Evolutionary conservation across 2,113 vertebrate genomes (phyloP), one percentile per base, ranked within the genome.

Genomic region (Scolopax mira): DNA sequence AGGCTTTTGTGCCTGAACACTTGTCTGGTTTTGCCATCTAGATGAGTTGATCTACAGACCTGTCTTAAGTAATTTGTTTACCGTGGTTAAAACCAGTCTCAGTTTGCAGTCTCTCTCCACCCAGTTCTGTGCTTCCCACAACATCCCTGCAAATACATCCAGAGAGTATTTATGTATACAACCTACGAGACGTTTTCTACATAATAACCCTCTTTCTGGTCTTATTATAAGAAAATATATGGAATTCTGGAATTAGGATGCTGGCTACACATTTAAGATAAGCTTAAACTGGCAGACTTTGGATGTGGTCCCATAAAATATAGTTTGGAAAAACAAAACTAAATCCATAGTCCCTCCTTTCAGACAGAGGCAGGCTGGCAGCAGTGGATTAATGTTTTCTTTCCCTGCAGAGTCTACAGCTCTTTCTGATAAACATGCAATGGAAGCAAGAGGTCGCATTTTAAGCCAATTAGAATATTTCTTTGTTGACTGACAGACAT

Each of bases 111-210:
- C 49, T 46, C 64, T 48, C 28, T 33, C 13, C 49, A 12, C 6
- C 12, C 25, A 28, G 51, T 9, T 13, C 48, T 39, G 4, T 3
- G 13, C 11, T 79, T 48, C 3, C n/a, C 74, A 13, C 69, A 15
- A 5, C 1, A 16, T 16, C 25, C 27, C 75, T 48, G 51, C 60
- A 31, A 80, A 60, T 1, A 0, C n/a, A 28, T 3, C 42, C 13
- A 15, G 5, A 28, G 9, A 6, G 13, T 4, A 13, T 13, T 65
- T 13, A 5, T 2, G 0, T 1, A 5, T 6, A 46, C 31, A 28
- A 1, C 46, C 31, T 5, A 3, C 1, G 11, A 61, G 46, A 5
- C 37, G 2, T 23, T 42, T 65, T 44, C 28, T 27, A 10, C 27
- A 2, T 3, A 24, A 35, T 12, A 60, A 19, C 8, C 44, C 35